Conservation (phyloP, 2,888 invertebrate genomes). For the Drosophila nigricruria region DNA sequence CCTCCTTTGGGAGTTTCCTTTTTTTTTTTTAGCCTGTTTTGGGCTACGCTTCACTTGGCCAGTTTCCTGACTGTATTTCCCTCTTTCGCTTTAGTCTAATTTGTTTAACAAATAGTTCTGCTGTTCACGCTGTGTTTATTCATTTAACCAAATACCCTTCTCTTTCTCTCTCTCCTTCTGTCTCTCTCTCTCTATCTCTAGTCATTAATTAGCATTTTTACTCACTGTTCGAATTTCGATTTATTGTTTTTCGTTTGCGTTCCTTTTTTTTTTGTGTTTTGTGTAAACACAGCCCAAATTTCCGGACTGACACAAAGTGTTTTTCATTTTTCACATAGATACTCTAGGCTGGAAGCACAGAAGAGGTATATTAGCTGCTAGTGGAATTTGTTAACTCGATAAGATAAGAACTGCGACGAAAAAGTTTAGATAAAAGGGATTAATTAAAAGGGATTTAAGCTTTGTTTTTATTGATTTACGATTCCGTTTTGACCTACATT, state of each 20-base stretch:
- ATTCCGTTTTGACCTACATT: not conserved
- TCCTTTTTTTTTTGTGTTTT: not conserved
- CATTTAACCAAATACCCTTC: conserved; percentile 12
- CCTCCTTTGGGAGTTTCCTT: conserved; percentile 1
- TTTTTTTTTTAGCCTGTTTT: not conserved
- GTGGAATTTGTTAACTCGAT: not conserved
- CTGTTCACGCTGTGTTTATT: conserved; percentile 31
- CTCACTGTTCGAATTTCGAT: conserved; percentile 42
- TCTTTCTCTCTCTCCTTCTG: not conserved
- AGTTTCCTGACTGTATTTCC: conserved; percentile 6
- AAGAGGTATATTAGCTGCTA: not conserved
- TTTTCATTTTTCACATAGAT: conserved; percentile 39
- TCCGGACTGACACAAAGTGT: conserved; percentile 39
- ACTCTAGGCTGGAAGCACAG: not conserved
- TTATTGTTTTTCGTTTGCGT: conserved; percentile 36
- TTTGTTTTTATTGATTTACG: not conserved
- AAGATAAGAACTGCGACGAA: not conserved
- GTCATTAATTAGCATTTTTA: conserved; percentile 67
- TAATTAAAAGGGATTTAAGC: not conserved
- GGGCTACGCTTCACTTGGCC: conserved; percentile 18
- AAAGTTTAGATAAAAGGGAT: not conserved
- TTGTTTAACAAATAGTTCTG: conserved; percentile 69
- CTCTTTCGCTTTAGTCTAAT: conserved; percentile 35
- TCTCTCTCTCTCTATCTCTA: not conserved
- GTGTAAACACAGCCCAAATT: conserved; percentile 43